Conservation (phyloP, 2,797 vertebrate species). For the Falco novaeseelandiae region DNA sequence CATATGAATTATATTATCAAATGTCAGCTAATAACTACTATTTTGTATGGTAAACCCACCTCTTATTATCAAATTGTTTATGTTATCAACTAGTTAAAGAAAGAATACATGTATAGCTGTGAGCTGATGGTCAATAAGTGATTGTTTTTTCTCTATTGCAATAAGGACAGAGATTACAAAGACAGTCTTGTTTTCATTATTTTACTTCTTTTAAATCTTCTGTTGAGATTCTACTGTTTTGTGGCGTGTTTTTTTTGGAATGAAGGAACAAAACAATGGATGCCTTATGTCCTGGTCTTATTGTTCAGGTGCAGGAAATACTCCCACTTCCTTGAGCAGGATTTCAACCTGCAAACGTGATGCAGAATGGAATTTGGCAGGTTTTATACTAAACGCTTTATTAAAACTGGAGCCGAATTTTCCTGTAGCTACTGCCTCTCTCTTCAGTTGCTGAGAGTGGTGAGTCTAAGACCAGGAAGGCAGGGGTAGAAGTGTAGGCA, state of each 20-base stretch:
- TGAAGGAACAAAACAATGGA: neutral
- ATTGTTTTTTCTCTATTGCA: neutral
- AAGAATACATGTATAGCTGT: neutral
- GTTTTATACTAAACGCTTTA: neutral
- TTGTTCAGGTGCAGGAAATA: neutral
- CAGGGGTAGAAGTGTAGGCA: neutral
- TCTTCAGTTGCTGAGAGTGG: neutral
- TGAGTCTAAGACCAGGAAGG: fast-evolving
- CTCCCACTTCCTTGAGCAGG: neutral
- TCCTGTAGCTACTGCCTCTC: neutral
- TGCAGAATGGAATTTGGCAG: neutral
- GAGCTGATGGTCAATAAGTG: neutral
- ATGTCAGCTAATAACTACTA: neutral
- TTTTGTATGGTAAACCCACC: neutral
- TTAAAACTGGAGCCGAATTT: neutral
- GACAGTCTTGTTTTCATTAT: neutral
- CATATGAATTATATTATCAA: neutral
- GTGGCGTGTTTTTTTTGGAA: neutral
- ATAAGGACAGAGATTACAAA: neutral
- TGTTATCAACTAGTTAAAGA: neutral
- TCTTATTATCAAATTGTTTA: neutral
- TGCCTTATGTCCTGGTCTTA: neutral
- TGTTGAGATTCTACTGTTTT: neutral
- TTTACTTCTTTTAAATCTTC: neutral
- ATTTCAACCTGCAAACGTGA: neutral